Evolutionary conservation across 2,797 vertebrate genomes (phyloP).

Genomic region (Neostethus bicornis): DNA sequence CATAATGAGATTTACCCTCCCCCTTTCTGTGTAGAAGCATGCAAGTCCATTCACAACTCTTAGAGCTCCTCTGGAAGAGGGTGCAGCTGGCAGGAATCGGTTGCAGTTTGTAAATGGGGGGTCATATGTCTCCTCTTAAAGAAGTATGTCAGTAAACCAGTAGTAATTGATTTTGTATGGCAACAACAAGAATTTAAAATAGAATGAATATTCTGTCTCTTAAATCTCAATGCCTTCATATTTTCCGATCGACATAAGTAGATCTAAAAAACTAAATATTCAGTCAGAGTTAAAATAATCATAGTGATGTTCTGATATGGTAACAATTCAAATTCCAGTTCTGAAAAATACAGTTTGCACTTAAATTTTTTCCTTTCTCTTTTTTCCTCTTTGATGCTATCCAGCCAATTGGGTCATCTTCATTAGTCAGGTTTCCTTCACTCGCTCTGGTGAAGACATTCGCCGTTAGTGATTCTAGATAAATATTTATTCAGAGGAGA

Average conservation of each 20-base stretch:
- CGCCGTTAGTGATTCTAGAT: conserved; percentile 25
- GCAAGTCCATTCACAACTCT: not conserved
- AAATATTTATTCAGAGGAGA: conserved; percentile 46
- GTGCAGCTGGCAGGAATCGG: not conserved
- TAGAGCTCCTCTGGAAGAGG: not conserved
- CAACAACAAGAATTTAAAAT: not conserved
- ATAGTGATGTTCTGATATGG: not conserved
- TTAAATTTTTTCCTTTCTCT: not conserved
- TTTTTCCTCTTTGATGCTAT: not conserved
- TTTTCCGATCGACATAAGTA: not conserved
- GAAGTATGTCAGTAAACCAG: not conserved
- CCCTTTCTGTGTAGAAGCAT: not conserved
- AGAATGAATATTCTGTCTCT: not conserved
- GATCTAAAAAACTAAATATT: not conserved
- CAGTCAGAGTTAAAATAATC: not conserved
- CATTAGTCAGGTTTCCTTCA: not conserved
- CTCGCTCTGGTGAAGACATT: conserved; percentile 13
- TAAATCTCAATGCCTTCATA: not conserved
- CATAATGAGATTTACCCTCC: not conserved
- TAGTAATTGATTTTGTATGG: not conserved
- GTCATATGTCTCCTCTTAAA: not conserved
- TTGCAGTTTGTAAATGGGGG: not conserved
- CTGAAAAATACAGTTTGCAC: not conserved
- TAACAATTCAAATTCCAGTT: not conserved
- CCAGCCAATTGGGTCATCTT: not conserved